Evolutionary conservation across 1,140 invertebrate species (phyloP).

Genomic region (Zaprionus nigranus): DNA sequence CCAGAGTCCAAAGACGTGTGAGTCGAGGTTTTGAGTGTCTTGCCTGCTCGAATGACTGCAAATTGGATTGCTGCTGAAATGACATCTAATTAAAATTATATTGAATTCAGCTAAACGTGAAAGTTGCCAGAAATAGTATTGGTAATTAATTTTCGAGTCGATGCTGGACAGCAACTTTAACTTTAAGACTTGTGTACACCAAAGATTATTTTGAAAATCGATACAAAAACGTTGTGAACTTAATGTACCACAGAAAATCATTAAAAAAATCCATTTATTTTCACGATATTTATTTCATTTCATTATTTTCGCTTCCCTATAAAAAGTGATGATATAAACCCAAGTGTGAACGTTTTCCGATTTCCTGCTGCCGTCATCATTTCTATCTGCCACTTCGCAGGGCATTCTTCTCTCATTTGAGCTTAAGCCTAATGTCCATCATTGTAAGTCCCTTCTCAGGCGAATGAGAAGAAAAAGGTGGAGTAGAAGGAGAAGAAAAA

Average conservation of each 20-base stretch:
- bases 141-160: background rate
- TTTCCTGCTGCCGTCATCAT: background rate
- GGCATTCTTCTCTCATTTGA: background rate
- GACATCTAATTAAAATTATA: slow-evolving; percentile 54
- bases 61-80: slow-evolving; percentile 63
- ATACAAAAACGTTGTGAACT: too few species aligned
- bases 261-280: background rate
- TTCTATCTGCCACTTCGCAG: background rate
- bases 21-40: slow-evolving; percentile 26
- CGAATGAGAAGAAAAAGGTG: slow-evolving; percentile 33
- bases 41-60: slow-evolving; percentile 26
- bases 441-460: slow-evolving; percentile 48
- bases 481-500: background rate
- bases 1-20: background rate
- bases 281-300: background rate
- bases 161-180: background rate
- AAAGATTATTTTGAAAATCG: too few species aligned
- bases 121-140: background rate
- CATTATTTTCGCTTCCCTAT: background rate
- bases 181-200: background rate
- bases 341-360: background rate
- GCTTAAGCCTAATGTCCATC: slow-evolving; percentile 60
- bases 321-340: background rate
- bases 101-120: slow-evolving; percentile 14
- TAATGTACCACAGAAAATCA: background rate